Conservation (phyloP, 2,797 vertebrate genomes). For the Anas flavirostris region DNA sequence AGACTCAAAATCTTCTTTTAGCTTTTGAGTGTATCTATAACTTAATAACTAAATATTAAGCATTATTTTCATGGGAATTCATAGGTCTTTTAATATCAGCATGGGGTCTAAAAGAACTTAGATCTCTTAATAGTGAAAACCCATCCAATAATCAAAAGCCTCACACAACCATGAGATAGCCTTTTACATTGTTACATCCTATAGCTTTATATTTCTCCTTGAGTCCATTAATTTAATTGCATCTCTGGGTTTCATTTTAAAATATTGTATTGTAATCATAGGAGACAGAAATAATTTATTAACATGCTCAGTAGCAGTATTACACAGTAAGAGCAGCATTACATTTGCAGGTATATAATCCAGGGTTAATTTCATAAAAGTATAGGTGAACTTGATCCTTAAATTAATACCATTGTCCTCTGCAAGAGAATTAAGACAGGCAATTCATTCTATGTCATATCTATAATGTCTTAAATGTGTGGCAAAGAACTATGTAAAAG, state of each 20-base stretch:
- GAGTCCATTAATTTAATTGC: constrained; percentile 63
- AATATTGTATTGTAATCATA: constrained; percentile 54
- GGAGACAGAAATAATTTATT: constrained; percentile 52
- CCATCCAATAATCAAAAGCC: constrained; percentile 1
- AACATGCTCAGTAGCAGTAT: not conserved
- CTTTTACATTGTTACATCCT: constrained; percentile 22
- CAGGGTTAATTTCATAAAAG: constrained; percentile 42
- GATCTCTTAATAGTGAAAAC: constrained; percentile 42
- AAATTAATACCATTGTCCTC: constrained; percentile 45
- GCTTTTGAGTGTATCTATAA: not conserved
- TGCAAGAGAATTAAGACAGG: constrained; percentile 19
- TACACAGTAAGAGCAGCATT: not conserved
- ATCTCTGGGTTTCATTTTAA: constrained; percentile 33
- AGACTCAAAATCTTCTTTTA: not conserved
- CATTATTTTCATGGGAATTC: not conserved
- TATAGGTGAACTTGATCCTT: constrained; percentile 35
- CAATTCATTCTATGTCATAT: constrained; percentile 15
- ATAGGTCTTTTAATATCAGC: constrained; percentile 17
- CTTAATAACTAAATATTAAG: not conserved
- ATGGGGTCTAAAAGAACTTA: constrained; percentile 13
- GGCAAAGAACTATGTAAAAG: not conserved
- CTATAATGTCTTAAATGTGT: constrained; percentile 16
- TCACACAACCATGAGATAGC: constrained; percentile 18
- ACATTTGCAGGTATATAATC: constrained; percentile 46
- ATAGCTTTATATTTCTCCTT: constrained; percentile 37